A percentile compares a stretch with the other conserved stretches of the same genome.
Evolutionary conservation across 2,797 vertebrate genomes (phyloP).

Genomic region (Arnoldichthys spilopterus): DNA sequence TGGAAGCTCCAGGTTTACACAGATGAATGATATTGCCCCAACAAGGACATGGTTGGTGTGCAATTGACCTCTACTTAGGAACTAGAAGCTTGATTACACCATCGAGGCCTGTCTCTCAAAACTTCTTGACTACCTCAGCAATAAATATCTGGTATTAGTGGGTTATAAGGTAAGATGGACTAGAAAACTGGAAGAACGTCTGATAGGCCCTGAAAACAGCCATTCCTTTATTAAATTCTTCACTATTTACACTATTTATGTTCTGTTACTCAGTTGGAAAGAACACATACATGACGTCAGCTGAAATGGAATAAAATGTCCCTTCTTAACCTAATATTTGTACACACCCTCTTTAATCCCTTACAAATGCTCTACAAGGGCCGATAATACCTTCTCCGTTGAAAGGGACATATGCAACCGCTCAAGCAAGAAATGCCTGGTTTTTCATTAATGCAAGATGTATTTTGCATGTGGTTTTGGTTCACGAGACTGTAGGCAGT

Average conservation of each 20-base stretch:
- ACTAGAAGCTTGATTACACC: too few relatives aligned
- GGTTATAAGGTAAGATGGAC: background rate
- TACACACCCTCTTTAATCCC: constrained; percentile 7
- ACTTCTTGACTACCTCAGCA: too few relatives aligned
- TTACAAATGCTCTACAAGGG: constrained; percentile 10
- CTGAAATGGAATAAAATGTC: background rate
- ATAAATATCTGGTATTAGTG: background rate
- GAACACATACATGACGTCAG: background rate
- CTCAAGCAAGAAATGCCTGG: constrained; percentile 15
- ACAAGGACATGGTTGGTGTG: too few relatives aligned
- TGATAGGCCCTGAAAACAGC: background rate
- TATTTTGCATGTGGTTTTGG: constrained; percentile 37
- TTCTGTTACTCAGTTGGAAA: too few relatives aligned
- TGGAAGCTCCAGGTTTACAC: too few relatives aligned
- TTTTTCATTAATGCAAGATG: constrained; percentile 36
- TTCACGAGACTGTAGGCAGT: constrained; percentile 38
- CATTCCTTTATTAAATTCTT: background rate
- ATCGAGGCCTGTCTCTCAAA: too few relatives aligned
- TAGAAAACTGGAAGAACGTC: background rate
- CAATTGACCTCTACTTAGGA: too few relatives aligned
- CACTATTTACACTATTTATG: too few relatives aligned
- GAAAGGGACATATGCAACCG: constrained; percentile 20
- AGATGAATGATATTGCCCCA: too few relatives aligned
- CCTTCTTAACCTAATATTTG: background rate
- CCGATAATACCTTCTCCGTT: constrained; percentile 13